Evolutionary conservation across 2,888 invertebrate genomes (phyloP).

Genomic region (Drosophila imparisetae): DNA sequence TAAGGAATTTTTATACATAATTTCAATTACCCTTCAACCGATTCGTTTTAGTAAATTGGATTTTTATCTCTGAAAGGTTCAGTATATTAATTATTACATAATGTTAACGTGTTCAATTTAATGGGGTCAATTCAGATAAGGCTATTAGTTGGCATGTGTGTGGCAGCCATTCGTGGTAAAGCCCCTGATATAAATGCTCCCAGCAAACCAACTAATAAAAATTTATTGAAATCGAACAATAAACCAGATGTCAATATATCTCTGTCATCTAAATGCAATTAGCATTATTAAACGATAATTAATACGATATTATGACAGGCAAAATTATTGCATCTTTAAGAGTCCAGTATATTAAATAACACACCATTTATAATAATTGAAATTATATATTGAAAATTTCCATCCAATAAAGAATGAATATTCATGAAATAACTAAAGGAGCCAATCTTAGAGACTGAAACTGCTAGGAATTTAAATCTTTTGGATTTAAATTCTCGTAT

Average conservation of each 20-base stretch:
- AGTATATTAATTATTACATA: conserved; percentile 41
- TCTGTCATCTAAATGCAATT: conserved; percentile 27
- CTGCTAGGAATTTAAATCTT: background rate
- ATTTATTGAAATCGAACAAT: conserved; percentile 17
- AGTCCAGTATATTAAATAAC: no score
- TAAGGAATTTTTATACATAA: background rate
- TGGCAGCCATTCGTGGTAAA: conserved; percentile 4
- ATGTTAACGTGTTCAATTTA: conserved; percentile 19
- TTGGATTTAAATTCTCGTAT: background rate
- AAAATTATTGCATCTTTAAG: no score
- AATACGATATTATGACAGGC: background rate
- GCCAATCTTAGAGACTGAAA: background rate
- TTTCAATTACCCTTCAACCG: conserved; percentile 12
- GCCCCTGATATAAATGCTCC: background rate
- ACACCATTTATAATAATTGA: no score
- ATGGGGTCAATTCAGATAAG: conserved; percentile 17
- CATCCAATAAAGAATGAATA: background rate
- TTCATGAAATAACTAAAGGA: background rate
- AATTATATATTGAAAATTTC: background rate
- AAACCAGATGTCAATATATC: conserved; percentile 8
- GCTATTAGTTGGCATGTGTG: background rate
- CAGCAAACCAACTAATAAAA: conserved; percentile 7
- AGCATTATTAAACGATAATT: conserved; percentile 12
- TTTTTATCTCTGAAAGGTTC: conserved; percentile 24
- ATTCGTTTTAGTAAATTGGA: conserved; percentile 30